phyloP scores from a whole-genome alignment of 2,797 vertebrate species.

The Pteropus rufus region DNA sequence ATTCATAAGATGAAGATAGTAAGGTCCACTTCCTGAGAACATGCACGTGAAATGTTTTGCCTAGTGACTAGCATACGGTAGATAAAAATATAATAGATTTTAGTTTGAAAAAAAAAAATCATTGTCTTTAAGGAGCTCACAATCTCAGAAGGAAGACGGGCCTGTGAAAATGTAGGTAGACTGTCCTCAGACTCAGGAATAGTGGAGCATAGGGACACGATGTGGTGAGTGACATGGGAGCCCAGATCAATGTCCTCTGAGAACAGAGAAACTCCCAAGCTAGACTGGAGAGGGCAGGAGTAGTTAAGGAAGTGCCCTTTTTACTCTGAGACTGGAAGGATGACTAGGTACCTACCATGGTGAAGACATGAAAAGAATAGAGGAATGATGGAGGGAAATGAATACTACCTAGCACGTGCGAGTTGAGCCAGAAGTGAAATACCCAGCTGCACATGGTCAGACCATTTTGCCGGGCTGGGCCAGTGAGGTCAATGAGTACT shows the following conservation, averaged over 20 bases:
- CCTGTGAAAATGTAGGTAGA: accelerated
- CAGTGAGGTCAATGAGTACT: not conserved
- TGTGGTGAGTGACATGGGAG: accelerated
- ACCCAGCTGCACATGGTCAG: not conserved
- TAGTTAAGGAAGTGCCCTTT: not conserved
- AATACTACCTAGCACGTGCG: not conserved
- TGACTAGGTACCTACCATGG: not conserved
- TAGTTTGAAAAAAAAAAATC: not conserved
- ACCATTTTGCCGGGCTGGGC: not conserved
- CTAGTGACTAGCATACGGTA: not conserved
- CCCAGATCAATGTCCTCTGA: not conserved
- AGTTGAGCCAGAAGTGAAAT: not conserved
- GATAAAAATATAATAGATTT: not conserved
- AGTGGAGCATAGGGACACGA: accelerated
- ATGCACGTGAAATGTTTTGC: not conserved
- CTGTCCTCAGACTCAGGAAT: not conserved
- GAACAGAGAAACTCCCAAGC: not conserved
- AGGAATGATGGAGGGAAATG: not conserved
- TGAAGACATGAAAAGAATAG: not conserved
- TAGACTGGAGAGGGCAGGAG: not conserved
- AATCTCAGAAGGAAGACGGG: not conserved
- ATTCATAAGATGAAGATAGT: not conserved
- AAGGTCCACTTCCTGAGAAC: not conserved
- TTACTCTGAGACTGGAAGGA: not conserved
- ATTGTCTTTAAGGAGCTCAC: not conserved